phyloP scores from a whole-genome alignment of 1,140 invertebrate species.

The Lithobius niger region DNA sequence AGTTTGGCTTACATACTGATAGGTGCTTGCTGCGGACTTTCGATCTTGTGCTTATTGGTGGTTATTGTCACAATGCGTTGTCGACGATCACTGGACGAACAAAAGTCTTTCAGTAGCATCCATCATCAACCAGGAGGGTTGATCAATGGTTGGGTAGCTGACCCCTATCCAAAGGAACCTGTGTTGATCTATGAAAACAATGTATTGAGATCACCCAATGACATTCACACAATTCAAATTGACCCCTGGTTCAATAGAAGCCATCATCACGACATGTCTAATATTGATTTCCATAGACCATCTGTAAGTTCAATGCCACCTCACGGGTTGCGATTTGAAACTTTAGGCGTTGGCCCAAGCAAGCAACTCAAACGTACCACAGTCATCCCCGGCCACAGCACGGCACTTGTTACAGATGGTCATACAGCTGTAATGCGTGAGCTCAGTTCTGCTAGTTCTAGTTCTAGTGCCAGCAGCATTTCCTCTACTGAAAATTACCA shows the following conservation, averaged over 20 bases:
- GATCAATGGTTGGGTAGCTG: background rate
- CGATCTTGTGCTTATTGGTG: slow-evolving; percentile 24
- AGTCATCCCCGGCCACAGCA: background rate
- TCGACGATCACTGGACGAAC: background rate
- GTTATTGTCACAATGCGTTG: slow-evolving; percentile 16
- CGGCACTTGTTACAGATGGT: slow-evolving; percentile 1
- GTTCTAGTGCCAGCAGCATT: background rate
- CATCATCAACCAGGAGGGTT: background rate
- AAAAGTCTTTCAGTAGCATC: background rate
- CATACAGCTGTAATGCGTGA: slow-evolving; percentile 5
- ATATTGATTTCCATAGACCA: too few relatives aligned
- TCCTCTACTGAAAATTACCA: background rate
- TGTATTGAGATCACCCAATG: background rate
- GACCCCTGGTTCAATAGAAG: background rate
- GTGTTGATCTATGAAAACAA: background rate
- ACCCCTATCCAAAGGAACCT: background rate
- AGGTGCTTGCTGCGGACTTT: slow-evolving; percentile 25
- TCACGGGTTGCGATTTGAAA: background rate
- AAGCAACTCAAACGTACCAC: slow-evolving; percentile 3
- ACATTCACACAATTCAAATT: background rate
- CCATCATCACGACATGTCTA: too few relatives aligned
- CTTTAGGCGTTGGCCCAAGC: background rate
- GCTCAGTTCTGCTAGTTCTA: background rate
- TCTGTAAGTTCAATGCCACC: too few relatives aligned
- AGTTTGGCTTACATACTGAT: slow-evolving; percentile 27